A percentile compares a stretch with the other conserved stretches of the same genome.
These are phyloP conservation scores for Tupaia chinensis DNA, from an alignment of 2,113 vertebrate genomes.

Conservation along the genomic window DNA sequence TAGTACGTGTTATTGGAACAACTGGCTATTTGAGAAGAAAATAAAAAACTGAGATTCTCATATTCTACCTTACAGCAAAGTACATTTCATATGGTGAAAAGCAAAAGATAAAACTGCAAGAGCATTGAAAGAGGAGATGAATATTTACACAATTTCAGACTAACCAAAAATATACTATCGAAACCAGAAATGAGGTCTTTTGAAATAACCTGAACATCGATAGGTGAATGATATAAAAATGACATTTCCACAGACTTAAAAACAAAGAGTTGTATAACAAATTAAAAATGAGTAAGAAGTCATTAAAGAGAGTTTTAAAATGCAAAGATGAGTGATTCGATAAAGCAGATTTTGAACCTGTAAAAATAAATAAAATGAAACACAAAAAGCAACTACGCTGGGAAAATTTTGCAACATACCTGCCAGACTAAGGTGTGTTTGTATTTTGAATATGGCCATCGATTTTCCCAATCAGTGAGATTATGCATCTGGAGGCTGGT, in stretches of 20 bases:
- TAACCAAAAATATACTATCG: neutral
- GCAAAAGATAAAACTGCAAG: neutral
- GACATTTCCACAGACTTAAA: neutral
- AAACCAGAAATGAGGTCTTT: neutral
- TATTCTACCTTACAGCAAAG: neutral
- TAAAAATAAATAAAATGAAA: neutral
- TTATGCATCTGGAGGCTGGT: neutral
- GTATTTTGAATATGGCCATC: neutral
- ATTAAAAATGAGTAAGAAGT: too few species aligned
- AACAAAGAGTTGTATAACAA: neutral
- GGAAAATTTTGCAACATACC: neutral
- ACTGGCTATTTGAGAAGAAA: neutral
- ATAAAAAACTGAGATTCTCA: neutral
- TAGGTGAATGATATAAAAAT: neutral
- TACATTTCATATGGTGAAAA: slow-evolving; percentile 10
- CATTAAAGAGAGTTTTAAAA: too few species aligned
- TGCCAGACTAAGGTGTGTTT: neutral
- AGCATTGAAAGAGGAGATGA: neutral
- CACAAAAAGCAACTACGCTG: neutral
- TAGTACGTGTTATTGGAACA: neutral
- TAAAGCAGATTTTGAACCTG: too few species aligned
- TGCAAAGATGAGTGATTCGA: too few species aligned
- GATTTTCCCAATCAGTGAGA: neutral
- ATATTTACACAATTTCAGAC: neutral
- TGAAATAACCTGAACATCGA: neutral